These are phyloP conservation scores for Idaea straminata DNA, from an alignment of 2,888 invertebrate genomes.

Conservation along the genomic window DNA sequence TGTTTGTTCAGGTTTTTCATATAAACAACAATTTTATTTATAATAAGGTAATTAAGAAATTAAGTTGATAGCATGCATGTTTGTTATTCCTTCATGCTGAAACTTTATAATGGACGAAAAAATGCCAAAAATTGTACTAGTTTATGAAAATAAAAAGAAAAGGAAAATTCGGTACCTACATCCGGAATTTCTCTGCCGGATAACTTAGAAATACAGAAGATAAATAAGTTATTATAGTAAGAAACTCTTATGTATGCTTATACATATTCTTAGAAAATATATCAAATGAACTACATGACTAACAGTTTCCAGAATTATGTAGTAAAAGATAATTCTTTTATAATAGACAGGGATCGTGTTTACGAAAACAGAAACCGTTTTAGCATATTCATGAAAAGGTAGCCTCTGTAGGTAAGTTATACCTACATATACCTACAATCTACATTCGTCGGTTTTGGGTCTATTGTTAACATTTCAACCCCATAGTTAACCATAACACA, in stretches of 20 bases:
- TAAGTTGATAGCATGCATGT: too few relatives aligned
- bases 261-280: neutral
- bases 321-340: conserved; percentile 18
- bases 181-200: too few relatives aligned
- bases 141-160: too few relatives aligned
- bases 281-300: neutral
- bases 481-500: neutral
- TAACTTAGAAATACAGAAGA: too few relatives aligned
- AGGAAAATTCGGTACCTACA: too few relatives aligned
- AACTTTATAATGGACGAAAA: too few relatives aligned
- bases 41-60: neutral
- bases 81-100: too few relatives aligned
- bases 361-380: conserved; percentile 21
- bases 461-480: neutral
- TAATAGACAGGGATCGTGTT: conserved; percentile 19
- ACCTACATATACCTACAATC: too few relatives aligned
- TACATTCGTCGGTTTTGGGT: too few relatives aligned
- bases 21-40: neutral
- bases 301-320: neutral
- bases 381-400: conserved; percentile 31
- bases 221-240: too few relatives aligned
- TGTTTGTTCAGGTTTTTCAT: neutral
- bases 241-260: too few relatives aligned
- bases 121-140: too few relatives aligned
- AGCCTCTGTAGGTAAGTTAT: conserved; percentile 1